Conservation (phyloP, 2,797 vertebrate species). For the Molossus molossus region DNA sequence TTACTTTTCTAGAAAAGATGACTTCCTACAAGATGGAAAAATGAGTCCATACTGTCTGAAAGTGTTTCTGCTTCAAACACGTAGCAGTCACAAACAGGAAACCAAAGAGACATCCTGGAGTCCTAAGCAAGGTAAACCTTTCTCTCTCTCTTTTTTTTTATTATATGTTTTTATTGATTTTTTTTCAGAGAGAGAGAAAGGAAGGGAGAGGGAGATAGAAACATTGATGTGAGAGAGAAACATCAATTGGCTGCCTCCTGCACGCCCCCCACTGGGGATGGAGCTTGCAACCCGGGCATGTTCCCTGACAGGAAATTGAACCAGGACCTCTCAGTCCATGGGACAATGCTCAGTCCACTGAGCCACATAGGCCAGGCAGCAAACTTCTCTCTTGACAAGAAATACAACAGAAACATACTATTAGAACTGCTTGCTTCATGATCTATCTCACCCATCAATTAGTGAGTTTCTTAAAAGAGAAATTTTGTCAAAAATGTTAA, state of each 20-base stretch:
- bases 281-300: too few relatives aligned
- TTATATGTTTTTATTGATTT: too few relatives aligned
- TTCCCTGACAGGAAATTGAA: too few relatives aligned
- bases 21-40: background rate
- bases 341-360: too few relatives aligned
- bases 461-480: slow-evolving; percentile 4
- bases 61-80: background rate
- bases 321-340: too few relatives aligned
- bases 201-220: too few relatives aligned
- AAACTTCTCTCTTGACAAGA: background rate
- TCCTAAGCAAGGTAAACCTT: background rate
- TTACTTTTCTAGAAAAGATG: slow-evolving; percentile 41
- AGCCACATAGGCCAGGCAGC: too few relatives aligned
- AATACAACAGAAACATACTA: background rate
- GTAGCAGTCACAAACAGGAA: background rate
- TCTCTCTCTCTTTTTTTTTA: background rate
- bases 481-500: slow-evolving; percentile 37
- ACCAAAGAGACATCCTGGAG: background rate
- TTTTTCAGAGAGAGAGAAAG: too few relatives aligned
- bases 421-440: background rate
- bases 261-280: too few relatives aligned
- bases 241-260: too few relatives aligned
- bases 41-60: background rate
- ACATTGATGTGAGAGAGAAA: too few relatives aligned
- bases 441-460: background rate